Percentiles rank a stretch among this genome's conserved stretches.
Evolutionary conservation across 2,888 invertebrate species (phyloP).

Genomic region (Hermaeophaga mercurialis): DNA sequence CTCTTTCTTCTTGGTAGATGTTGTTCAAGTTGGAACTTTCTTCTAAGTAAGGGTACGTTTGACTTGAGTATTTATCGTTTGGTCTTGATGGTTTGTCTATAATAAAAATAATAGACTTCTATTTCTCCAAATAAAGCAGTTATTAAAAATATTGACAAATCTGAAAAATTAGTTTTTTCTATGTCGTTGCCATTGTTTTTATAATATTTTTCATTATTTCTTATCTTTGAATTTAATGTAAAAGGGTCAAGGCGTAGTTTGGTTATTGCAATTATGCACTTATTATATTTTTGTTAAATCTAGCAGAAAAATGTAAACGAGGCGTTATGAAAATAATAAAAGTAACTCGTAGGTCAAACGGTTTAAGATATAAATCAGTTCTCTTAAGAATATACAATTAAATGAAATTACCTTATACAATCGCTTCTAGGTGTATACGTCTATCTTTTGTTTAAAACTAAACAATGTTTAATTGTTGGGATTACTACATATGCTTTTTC

Average conservation of each 20-base stretch:
- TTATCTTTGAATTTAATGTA: too few relatives aligned
- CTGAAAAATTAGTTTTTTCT: too few relatives aligned
- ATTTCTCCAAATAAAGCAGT: too few relatives aligned
- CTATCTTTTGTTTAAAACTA: constrained; percentile 21
- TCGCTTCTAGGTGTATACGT: constrained; percentile 6
- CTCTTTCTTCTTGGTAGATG: constrained; percentile 47
- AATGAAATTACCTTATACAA: constrained; percentile 12
- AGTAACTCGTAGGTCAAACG: constrained; percentile 8
- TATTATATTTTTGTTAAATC: too few relatives aligned
- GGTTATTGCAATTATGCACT: too few relatives aligned
- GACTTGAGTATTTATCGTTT: constrained; percentile 55
- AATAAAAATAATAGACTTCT: constrained; percentile 23
- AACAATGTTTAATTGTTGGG: constrained; percentile 26
- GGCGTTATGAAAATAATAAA: background rate
- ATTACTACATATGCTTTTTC: constrained; percentile 17
- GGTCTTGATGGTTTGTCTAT: constrained; percentile 50
- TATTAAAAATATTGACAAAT: too few relatives aligned
- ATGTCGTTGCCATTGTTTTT: too few relatives aligned
- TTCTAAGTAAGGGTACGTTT: constrained; percentile 51
- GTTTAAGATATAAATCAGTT: constrained; percentile 14
- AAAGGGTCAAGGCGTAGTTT: too few relatives aligned
- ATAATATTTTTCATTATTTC: too few relatives aligned
- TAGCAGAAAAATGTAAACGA: background rate
- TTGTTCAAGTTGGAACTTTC: constrained; percentile 44
- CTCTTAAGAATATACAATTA: constrained; percentile 2